Evolutionary conservation across 1,140 invertebrate genomes (phyloP).

Genomic region (Saccostrea echinata): DNA sequence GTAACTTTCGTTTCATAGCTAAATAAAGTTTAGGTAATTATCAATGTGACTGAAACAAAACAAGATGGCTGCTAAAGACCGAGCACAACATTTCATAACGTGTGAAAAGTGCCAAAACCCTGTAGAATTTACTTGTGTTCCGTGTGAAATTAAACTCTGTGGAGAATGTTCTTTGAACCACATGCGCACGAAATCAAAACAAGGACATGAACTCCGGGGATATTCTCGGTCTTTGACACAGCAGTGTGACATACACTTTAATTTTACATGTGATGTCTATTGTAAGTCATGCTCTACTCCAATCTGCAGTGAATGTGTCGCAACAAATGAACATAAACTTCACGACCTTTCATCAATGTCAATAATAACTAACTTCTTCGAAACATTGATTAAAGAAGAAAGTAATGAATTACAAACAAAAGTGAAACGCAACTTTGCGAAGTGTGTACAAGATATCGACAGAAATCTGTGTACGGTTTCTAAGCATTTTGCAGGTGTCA

Average conservation of each 20-base stretch:
- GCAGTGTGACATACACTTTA: neutral
- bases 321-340: neutral
- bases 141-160: neutral
- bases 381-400: neutral
- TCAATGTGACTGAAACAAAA: neutral
- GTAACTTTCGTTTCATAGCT: no score
- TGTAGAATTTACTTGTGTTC: neutral
- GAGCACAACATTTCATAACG: neutral
- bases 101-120: neutral
- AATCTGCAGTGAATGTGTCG: neutral
- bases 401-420: neutral
- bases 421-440: neutral
- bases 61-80: neutral
- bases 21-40: no score
- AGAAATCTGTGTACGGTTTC: neutral
- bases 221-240: neutral
- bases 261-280: neutral
- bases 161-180: neutral
- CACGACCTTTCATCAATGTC: slow-evolving; percentile 1
- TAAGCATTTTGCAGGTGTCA: neutral
- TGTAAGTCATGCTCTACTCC: neutral
- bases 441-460: neutral
- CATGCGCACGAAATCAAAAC: slow-evolving; percentile 7
- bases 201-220: neutral
- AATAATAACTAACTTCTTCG: neutral